Evolutionary conservation across 2,888 invertebrate genomes (phyloP).

Genomic region (Charanyca ferruginea): DNA sequence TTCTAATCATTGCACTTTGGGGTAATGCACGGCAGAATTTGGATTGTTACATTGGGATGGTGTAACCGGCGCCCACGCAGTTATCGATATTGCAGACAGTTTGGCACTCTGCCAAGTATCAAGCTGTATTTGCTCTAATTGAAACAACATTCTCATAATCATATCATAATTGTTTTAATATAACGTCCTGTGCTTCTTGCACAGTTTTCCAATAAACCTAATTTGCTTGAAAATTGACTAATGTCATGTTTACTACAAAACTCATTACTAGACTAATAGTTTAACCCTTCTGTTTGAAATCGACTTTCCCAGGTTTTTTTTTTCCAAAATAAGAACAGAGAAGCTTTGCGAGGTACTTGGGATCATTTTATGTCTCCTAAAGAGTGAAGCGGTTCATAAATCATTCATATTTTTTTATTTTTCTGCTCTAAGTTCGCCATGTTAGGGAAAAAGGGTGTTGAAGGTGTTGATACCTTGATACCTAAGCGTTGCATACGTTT

Average conservation of each 20-base stretch:
- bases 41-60: background rate
- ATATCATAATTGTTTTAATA: slow-evolving; percentile 12
- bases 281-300: background rate
- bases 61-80: slow-evolving; percentile 42
- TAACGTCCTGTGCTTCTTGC: background rate
- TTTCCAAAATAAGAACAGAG: background rate
- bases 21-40: background rate
- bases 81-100: slow-evolving; percentile 26
- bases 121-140: slow-evolving; percentile 39
- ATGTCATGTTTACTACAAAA: too few relatives aligned
- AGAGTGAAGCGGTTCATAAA: slow-evolving; percentile 14
- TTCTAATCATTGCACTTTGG: background rate
- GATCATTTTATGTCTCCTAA: background rate
- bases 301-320: background rate
- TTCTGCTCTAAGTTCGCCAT: background rate
- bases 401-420: slow-evolving; percentile 22
- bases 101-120: slow-evolving; percentile 38
- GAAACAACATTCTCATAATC: slow-evolving; percentile 18
- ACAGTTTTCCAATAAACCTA: background rate
- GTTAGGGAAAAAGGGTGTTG: background rate
- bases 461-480: slow-evolving; percentile 12
- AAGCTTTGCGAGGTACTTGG: background rate
- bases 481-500: slow-evolving; percentile 10
- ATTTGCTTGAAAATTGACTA: background rate
- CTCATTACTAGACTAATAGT: background rate